Conservation (phyloP, 1,140 invertebrate genomes). For the Diorhabda sublineata region DNA sequence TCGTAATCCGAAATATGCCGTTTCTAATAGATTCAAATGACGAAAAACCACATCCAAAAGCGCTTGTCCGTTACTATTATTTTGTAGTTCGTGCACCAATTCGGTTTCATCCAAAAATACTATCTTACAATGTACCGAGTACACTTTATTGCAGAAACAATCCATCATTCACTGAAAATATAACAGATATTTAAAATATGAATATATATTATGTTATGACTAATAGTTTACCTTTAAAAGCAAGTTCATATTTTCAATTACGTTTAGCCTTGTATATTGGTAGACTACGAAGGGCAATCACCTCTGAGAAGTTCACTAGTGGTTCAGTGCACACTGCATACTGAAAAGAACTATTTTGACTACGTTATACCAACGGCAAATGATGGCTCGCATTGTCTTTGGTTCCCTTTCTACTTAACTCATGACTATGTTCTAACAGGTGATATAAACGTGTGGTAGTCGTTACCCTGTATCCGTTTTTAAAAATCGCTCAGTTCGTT, state of each 20-base stretch:
- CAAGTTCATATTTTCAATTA: conserved; percentile 28
- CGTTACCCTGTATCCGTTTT: background rate
- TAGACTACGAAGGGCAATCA: conserved; percentile 30
- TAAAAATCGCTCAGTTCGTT: background rate
- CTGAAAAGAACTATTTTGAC: conserved; percentile 27
- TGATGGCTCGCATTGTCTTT: conserved; percentile 22
- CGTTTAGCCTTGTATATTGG: conserved; percentile 30
- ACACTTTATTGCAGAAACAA: conserved; percentile 46
- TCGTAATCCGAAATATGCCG: conserved; percentile 87
- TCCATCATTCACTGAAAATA: conserved; percentile 34
- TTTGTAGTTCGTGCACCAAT: conserved; percentile 59
- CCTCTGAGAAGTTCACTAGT: conserved; percentile 28
- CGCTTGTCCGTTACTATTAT: conserved; percentile 71
- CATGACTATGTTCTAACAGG: conserved; percentile 10
- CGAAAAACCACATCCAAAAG: conserved; percentile 83
- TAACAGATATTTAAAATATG: background rate
- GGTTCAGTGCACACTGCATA: conserved; percentile 32
- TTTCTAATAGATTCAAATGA: conserved; percentile 87
- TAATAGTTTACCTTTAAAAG: conserved; percentile 21
- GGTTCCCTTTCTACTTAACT: conserved; percentile 14
- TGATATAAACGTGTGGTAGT: background rate
- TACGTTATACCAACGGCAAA: conserved; percentile 12
- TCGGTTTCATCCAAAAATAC: conserved; percentile 64
- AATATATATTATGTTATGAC: background rate
- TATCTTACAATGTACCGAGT: conserved; percentile 56